Conservation (phyloP, 2,113 vertebrate species). For the Saguinus imperator region DNA sequence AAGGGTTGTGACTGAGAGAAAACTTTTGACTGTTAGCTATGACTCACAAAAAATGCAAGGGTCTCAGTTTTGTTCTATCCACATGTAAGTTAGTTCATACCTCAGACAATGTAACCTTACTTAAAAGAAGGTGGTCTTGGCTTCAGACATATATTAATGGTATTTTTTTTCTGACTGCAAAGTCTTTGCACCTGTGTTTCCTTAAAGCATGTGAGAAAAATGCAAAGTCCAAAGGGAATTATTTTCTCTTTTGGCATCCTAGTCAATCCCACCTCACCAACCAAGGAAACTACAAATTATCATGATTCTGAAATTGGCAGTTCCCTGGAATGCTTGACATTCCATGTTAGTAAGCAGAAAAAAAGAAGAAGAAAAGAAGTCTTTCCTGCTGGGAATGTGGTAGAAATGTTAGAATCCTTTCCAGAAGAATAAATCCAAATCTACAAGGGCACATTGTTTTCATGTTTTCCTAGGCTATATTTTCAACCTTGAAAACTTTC, state of each 20-base stretch:
- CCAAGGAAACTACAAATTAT: conserved; percentile 45
- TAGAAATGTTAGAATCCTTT: conserved; percentile 71
- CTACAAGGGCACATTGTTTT: conserved; percentile 58
- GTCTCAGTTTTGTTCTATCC: neutral
- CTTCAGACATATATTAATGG: neutral
- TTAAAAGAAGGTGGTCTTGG: neutral
- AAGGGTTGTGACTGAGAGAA: neutral
- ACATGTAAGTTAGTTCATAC: neutral
- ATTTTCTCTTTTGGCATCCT: neutral
- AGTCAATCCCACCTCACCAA: conserved; percentile 17
- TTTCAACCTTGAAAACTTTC: conserved; percentile 58
- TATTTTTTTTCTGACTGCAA: neutral
- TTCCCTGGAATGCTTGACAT: conserved; percentile 46
- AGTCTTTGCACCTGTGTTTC: neutral
- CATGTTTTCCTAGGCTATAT: conserved; percentile 60
- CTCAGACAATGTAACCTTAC: neutral
- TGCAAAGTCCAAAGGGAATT: neutral
- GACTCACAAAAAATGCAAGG: neutral
- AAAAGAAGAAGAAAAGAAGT: neutral
- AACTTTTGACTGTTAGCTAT: neutral
- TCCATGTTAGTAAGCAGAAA: conserved; percentile 52
- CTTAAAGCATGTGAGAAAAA: conserved; percentile 9
- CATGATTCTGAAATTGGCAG: conserved; percentile 48
- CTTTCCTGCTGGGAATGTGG: conserved; percentile 58
- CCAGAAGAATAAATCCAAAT: conserved; percentile 60